Evolutionary conservation across 2,888 invertebrate species (phyloP).

Genomic region (Tuberolachnus salignus): DNA sequence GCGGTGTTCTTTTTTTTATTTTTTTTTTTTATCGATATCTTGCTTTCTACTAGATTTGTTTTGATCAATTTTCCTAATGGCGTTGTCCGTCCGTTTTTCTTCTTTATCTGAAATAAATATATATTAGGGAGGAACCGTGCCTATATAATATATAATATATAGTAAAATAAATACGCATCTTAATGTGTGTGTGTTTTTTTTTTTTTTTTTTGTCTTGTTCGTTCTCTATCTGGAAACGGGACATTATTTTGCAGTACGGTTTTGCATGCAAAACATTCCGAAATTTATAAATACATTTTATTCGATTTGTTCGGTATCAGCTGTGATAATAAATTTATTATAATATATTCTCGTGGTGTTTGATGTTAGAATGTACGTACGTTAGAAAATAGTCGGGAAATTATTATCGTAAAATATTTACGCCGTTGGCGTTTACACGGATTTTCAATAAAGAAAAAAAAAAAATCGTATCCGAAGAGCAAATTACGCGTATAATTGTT

Average conservation of each 20-base stretch:
- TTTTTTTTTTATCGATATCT: constrained; percentile 28
- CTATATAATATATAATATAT: too few relatives aligned
- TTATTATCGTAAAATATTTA: too few relatives aligned
- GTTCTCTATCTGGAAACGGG: neutral
- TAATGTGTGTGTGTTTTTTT: too few relatives aligned
- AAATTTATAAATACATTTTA: neutral
- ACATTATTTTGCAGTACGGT: neutral
- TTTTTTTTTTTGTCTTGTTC: too few relatives aligned
- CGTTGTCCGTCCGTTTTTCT: constrained; percentile 26
- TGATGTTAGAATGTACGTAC: too few relatives aligned
- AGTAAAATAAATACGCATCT: neutral
- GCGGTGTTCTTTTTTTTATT: neutral
- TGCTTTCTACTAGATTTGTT: constrained; percentile 56
- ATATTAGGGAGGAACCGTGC: neutral
- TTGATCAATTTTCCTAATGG: constrained; percentile 51
- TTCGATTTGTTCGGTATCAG: neutral
- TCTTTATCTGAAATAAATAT: constrained; percentile 33
- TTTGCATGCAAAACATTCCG: neutral
- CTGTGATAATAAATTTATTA: too few relatives aligned
- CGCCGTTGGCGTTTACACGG: too few relatives aligned
- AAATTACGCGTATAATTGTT: too few relatives aligned
- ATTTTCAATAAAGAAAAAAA: too few relatives aligned
- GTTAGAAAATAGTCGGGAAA: too few relatives aligned
- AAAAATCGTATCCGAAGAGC: too few relatives aligned
- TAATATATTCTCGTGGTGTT: too few relatives aligned